Base-by-base conservation (phyloP, 2,797 vertebrate genomes). In the Halcyon badia region DNA sequence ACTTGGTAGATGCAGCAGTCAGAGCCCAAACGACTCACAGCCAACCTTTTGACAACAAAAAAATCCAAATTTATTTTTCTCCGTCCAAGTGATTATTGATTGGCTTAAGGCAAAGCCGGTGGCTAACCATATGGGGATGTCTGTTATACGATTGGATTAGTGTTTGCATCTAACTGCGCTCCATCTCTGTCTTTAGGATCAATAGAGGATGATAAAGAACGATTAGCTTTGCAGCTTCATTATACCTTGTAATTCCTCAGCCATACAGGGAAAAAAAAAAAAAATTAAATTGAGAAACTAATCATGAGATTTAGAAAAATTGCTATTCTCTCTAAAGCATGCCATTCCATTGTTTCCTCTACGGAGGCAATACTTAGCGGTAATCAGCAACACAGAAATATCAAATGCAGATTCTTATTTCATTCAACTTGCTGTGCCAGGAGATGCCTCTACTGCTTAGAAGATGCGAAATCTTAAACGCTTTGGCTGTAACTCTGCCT, bases 101-200 rank as follows among this genome's bases (percentile, higher is more conserved):
- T 97, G 97, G 96, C 96, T 98, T 97, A 97, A 91, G 86, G 96
- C 95, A 98, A 98, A 98, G 96, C 97, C 11, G n/a, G 82, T 93
- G 90, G 94, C 37, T 57, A 91, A 98, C 94, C 97, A 97, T 97
- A 97, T 98, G 96, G 97, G 88, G 93, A 92, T 97, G 96, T 98
- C 97, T 98, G 97, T 98, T 97, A 97, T 82, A 97, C 77, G 92
- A 97, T 94, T 97, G 96, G 98, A 98, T 98, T 98, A 98, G 94
- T 58, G 39, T 49, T 90, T 77, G 58, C 96, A 66, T 96, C 94
- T 96, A 94, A 96, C 90, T 95, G 82, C 89, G 39, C 89, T 94
- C 92, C 88, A 85, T 65, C 95, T 97, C 93, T 93, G 39, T 57
- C 96, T 92, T 94, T 90, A 91, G 89, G 94, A 97, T 97, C 96